Percentiles rank a stretch among this genome's conserved stretches.
Conservation (phyloP, 2,888 invertebrate genomes). For the Sipunculus nudus region DNA sequence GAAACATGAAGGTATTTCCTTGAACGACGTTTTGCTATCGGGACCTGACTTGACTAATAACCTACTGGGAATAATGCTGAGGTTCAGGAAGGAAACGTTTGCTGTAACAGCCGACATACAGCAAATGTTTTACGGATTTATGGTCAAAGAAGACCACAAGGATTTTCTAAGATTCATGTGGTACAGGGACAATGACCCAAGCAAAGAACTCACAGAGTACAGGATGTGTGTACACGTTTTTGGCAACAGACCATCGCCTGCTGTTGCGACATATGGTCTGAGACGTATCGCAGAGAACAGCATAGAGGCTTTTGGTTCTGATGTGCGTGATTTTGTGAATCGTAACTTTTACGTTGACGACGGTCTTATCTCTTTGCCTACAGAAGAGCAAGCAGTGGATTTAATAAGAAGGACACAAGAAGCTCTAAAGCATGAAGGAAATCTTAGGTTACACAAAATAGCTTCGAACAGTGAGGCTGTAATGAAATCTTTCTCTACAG, state of each 20-base stretch:
- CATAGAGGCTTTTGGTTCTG: conserved; percentile 4
- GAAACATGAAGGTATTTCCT: conserved; percentile 24
- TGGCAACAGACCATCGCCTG: conserved; percentile 39
- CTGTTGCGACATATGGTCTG: conserved; percentile 38
- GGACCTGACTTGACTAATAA: conserved; percentile 40
- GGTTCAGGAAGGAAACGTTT: conserved; percentile 25
- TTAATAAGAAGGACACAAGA: conserved; percentile 32
- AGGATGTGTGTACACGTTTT: conserved; percentile 33
- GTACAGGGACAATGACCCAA: conserved; percentile 38
- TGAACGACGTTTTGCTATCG: conserved; percentile 32
- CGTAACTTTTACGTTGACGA: conserved; percentile 42
- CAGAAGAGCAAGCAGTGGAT: conserved; percentile 20
- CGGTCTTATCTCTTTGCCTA: conserved; percentile 25
- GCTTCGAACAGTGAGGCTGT: conserved; percentile 36
- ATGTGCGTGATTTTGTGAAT: conserved; percentile 32
- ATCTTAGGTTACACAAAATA: conserved; percentile 39
- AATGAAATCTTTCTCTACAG: conserved; percentile 31
- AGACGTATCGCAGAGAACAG: conserved; percentile 26
- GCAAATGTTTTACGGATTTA: conserved; percentile 36
- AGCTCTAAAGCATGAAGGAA: conserved; percentile 22
- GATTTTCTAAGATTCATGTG: conserved; percentile 43
- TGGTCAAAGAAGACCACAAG: conserved; percentile 41
- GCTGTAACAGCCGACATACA: conserved; percentile 35
- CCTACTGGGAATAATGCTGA: conserved; percentile 28
- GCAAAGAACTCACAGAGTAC: conserved; percentile 30